phyloP scores from a whole-genome alignment of 2,113 vertebrate species.

The Pelecanoides urinatrix region DNA sequence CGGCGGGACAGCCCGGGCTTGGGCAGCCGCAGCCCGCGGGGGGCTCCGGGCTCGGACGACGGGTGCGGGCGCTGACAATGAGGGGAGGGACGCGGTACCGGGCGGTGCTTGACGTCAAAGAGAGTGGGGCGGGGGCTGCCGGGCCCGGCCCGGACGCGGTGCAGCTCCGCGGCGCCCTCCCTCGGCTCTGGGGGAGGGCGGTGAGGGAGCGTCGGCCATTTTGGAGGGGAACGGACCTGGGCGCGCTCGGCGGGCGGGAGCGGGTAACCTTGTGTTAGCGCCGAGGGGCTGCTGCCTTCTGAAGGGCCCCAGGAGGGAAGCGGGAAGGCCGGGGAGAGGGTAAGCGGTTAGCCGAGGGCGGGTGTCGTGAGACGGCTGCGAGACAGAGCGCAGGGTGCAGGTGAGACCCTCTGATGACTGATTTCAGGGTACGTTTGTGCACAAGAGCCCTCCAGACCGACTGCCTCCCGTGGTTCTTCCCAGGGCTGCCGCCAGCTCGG shows the following conservation, averaged over 20 bases:
- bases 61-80: conserved; percentile 70
- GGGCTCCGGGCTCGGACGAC: conserved; percentile 37
- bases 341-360: neutral
- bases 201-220: neutral
- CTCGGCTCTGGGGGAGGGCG: neutral
- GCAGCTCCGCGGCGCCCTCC: neutral
- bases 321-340: too few relatives aligned
- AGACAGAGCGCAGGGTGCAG: neutral
- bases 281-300: neutral
- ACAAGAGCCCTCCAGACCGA: rapidly evolving
- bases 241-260: neutral
- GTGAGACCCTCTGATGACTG: rapidly evolving
- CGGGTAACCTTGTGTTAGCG: rapidly evolving
- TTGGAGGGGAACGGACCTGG: neutral
- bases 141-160: neutral
- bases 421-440: too few relatives aligned
- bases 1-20: neutral
- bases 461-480: neutral
- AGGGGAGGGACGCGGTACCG: conserved; percentile 59
- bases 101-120: neutral
- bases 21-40: conserved; percentile 49
- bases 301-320: rapidly evolving
- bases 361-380: neutral
- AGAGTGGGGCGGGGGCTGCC: neutral
- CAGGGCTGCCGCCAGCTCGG: neutral